Conservation (phyloP, 1,140 invertebrate species). For the Bicyclus anynana region DNA sequence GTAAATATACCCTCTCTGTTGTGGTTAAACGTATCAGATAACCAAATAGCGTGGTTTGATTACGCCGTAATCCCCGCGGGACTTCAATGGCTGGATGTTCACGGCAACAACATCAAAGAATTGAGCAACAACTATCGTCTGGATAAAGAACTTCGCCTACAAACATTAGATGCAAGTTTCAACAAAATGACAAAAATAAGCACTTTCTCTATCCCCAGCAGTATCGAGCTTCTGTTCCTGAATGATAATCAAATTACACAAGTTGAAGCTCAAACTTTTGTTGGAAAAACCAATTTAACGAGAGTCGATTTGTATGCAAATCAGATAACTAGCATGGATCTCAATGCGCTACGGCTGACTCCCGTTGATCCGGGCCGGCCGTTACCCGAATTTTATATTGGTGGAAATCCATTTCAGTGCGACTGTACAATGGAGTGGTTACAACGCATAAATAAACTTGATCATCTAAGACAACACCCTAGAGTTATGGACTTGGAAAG, state of each 20-base stretch:
- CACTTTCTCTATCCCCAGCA: constrained; percentile 84
- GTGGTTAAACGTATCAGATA: constrained; percentile 95
- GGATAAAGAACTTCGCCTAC: constrained; percentile 82
- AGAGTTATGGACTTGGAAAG: constrained; percentile 93
- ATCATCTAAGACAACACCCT: constrained; percentile 88
- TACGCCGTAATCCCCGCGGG: constrained; percentile 89
- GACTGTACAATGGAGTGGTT: constrained; percentile 94
- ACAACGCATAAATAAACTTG: constrained; percentile 88
- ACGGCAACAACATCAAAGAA: constrained; percentile 91
- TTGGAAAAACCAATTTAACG: constrained; percentile 89
- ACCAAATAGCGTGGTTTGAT: constrained; percentile 93
- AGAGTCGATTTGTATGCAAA: constrained; percentile 92
- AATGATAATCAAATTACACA: constrained; percentile 89
- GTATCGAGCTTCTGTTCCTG: constrained; percentile 87
- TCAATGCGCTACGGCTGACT: constrained; percentile 86
- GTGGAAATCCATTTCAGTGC: constrained; percentile 91
- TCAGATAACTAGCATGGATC: constrained; percentile 88
- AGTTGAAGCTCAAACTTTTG: constrained; percentile 89
- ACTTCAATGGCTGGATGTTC: constrained; percentile 93
- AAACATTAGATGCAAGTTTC: constrained; percentile 89
- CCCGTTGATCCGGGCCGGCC: constrained; percentile 82
- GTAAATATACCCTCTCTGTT: constrained; percentile 88
- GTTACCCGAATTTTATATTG: constrained; percentile 91
- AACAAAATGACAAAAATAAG: constrained; percentile 87
- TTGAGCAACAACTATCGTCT: constrained; percentile 87